Evolutionary conservation across 2,797 vertebrate genomes (phyloP), one percentile per base, ranked within the genome.

Genomic region (Kryptopterus vitreolus): DNA sequence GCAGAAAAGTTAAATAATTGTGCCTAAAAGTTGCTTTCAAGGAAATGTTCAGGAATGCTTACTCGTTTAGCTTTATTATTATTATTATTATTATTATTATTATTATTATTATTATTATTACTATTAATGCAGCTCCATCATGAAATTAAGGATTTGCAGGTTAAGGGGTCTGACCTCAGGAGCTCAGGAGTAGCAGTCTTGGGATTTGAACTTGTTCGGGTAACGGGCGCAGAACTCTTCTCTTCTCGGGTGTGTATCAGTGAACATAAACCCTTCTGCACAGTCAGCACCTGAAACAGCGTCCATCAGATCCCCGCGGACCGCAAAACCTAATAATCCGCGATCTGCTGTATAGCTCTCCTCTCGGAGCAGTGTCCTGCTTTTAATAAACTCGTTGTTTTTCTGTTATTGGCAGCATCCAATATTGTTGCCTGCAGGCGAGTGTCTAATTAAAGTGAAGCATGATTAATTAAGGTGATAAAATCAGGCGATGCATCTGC

Each of bases 381-480:
- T 76, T 79, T 82, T 77, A 76, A 83, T 81, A 70, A 78, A 78
- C 63, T 71, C 12, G 20, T 69, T 52, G 50, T 72, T 79, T 71
- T 71, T 77, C 24, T 55, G 58, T 75, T 84, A 71, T 77, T 78
- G 79, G 73, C 79, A 79, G 77, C 77, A 77, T 86, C 71, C 73
- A 81, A 79, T 84, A 85, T 82, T 82, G 71, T 83, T 85, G 85
- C 70, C 82, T 85, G 66, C 78, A 84, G 84, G 77, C 77, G 53
- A 24, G 59, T 79, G 82, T 87, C 84, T 88, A 87, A 86, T 88
- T 85, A 88, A 81, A 85, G 71, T 79, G 79, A 89, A 84, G 78
- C 76, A 80, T 85, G 86, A 87, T 89, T 88, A 84, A 88, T 89
- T 88, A 87, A 87, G 82, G 85, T 83, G 75, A 80, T 83, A 82